Evolutionary conservation across 2,113 vertebrate genomes (phyloP).

Genomic region (Nothocercus nigrocapillus): DNA sequence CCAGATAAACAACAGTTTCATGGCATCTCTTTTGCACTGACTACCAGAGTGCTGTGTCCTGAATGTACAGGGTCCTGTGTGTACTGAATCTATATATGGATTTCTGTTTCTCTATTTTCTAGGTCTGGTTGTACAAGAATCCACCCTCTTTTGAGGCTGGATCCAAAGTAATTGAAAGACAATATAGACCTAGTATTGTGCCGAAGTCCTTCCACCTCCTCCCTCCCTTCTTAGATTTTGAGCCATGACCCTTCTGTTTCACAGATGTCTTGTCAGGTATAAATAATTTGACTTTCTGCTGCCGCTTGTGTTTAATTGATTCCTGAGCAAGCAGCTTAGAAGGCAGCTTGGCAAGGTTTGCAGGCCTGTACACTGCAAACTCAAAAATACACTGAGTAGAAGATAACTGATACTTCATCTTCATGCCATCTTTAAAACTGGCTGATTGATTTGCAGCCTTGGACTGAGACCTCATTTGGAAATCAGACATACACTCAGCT

Average conservation of each 20-base stretch:
- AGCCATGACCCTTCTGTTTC: neutral
- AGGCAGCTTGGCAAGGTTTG: neutral
- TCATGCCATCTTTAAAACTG: neutral
- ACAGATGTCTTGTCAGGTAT: rapidly evolving
- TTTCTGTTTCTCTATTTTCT: too few species aligned
- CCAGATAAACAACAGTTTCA: neutral
- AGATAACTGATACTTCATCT: neutral
- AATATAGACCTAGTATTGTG: too few species aligned
- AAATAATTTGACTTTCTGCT: neutral
- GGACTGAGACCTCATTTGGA: neutral
- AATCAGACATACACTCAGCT: neutral
- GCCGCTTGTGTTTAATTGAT: neutral
- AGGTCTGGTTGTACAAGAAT: too few species aligned
- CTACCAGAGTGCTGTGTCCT: too few species aligned
- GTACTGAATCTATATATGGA: too few species aligned
- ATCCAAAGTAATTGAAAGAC: too few species aligned
- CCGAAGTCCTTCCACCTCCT: too few species aligned
- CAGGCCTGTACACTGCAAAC: neutral
- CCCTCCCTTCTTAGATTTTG: too few species aligned
- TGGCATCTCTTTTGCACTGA: rapidly evolving
- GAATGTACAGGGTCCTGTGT: too few species aligned
- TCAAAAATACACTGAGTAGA: neutral
- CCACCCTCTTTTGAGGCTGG: too few species aligned
- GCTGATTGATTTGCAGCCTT: neutral
- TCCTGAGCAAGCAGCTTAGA: too few species aligned